Evolutionary conservation across 53 echinoderm and acorn worm species (phyloP), one percentile per base, ranked within the genome.

Genomic region (Pentamera pediparva): DNA sequence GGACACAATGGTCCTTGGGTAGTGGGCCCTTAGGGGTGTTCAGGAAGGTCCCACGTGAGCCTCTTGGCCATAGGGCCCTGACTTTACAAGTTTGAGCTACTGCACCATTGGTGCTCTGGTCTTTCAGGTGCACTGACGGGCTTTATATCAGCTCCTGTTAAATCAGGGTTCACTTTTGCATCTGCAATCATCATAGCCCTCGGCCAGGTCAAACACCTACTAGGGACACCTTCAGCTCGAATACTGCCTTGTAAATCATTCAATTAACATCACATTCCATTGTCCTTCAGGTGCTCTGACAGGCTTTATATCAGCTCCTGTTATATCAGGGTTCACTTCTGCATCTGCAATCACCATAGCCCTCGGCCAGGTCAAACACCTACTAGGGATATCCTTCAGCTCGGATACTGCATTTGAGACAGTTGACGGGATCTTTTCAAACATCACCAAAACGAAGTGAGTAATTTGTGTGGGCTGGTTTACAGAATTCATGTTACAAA

Each of bases 311-410:
- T 91, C 91, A 7, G 84, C 83, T 3, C 75, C 88, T 2, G 96
- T 96, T n/a, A 83, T 96, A n/a, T 85, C 96, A 1, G 96, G 88
- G 0, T 96, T 96, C 63, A 96, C 96, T 2, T 88, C 96, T 37
- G 91, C 89, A 26, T 87, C 96, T 6, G 96, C 96, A 29, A 60
- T 96, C 54, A 88, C 96, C 4, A 96, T 96, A 2, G 96, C 77
- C 15, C 74, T 83, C 55, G 96, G 96, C 20, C 91, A 91, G 39
- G 83, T 91, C 52, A 85, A 81, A 62, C 82, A 91, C 54, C 19
- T 96, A 24, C 83, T 96, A 22, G 96, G 96, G 28, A 56, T 96
- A 4, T 75, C 79, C 21, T 96, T 85, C 74, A 67, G 67, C 29
- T 41, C 67, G 0, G 6, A 3, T 12, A 41, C 43, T 41, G 43